Base-by-base conservation (phyloP, 92 coral and sea anemone species). In the Micromussa lordhowensis region DNA sequence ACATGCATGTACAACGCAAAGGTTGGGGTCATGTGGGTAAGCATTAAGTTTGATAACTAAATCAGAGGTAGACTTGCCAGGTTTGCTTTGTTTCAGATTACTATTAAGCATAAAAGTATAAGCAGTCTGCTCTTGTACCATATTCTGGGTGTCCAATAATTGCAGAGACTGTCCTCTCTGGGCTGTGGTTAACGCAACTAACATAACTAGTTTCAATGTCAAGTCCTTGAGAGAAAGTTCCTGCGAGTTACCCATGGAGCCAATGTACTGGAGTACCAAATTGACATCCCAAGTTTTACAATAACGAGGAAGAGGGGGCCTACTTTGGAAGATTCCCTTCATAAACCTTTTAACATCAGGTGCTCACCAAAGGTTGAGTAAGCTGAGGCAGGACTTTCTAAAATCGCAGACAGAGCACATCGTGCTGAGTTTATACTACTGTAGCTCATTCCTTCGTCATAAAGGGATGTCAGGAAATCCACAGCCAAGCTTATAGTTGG, bases 361-460 rank as follows among this genome's bases (percentile, higher is more conserved):
- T 86, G 90, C 44, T 80, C 82, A 34, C 93, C 91, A 81, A 91
- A 75, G 18, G 85, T 69, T 4, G 19, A 17, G 59, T 31, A 57
- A 32, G 18, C 48, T 82, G 87, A 31, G 9, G 14, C 78, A 4
- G 77, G 36, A 10, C 17, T 59, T 35, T 81, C 66, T 28, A 78
- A 32, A 30, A 81, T 86, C 1, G 92, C 90, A 29, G 93, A 92
- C 17, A 92, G 80, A 28, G 93, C 93, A 80, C 68, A 80, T 21
- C 91, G 30, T 49, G 95, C 95, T 40, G 93, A 40, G 77, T 90
- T 90, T 24, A 92, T 79, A 53, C 88, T 90, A 66, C 84, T 85
- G 81, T 89, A 92, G 16, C 88, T 81, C 34, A 92, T 63, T 0
- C 87, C 88, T 19, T 73, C 36, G 15, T 85, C 92, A 49, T 84